phyloP scores from a whole-genome alignment of 2,888 invertebrate species.

The Koerneria pararmatus region DNA sequence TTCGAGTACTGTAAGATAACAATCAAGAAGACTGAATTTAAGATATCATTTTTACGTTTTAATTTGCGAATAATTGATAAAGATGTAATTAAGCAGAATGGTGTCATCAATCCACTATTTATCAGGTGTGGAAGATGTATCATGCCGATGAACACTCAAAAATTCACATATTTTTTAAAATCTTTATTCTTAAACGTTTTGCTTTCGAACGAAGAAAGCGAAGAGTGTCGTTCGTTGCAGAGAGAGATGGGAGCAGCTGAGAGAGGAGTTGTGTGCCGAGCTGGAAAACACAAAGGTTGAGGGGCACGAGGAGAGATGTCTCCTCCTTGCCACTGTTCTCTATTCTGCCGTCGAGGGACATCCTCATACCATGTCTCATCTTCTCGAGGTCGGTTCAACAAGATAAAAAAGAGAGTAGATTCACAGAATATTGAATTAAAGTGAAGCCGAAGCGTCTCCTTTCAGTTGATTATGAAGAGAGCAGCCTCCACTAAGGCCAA shows the following conservation, averaged over 20 bases:
- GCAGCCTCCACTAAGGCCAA: constrained; percentile 24
- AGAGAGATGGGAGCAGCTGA: constrained; percentile 43
- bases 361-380: constrained; percentile 28
- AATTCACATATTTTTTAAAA: too few relatives aligned
- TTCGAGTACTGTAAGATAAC: background rate
- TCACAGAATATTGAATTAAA: background rate
- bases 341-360: constrained; percentile 32
- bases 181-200: constrained; percentile 2
- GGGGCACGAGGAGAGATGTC: constrained; percentile 51
- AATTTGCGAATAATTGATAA: too few relatives aligned
- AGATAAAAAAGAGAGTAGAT: constrained; percentile 26
- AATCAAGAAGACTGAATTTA: too few relatives aligned
- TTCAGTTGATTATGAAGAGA: constrained; percentile 14
- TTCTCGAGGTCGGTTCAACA: constrained; percentile 25
- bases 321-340: constrained; percentile 34
- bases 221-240: constrained; percentile 32
- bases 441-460: background rate
- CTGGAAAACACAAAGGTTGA: constrained; percentile 46
- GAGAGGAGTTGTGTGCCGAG: constrained; percentile 42
- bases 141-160: too few relatives aligned
- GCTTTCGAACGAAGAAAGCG: background rate
- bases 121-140: too few relatives aligned
- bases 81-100: too few relatives aligned
- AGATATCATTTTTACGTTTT: too few relatives aligned
- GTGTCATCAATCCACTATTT: too few relatives aligned